phyloP scores from a whole-genome alignment of 2,113 vertebrate species.

The Corvus hawaiiensis region DNA sequence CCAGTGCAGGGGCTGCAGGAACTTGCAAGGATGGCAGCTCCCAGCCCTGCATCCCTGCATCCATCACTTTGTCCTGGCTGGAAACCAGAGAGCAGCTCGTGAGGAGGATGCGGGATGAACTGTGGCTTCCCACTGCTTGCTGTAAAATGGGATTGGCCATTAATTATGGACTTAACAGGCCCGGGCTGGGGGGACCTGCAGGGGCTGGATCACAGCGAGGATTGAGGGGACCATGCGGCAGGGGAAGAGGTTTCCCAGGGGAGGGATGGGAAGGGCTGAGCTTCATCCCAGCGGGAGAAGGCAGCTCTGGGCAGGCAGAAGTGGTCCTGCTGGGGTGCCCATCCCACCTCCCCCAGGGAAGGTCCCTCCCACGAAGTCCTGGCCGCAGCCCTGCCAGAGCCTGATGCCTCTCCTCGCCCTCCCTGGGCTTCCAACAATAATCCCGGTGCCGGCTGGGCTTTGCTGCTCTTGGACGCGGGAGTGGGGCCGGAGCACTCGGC shows the following conservation, averaged over 20 bases:
- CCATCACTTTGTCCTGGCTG: neutral
- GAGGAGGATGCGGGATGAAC: neutral
- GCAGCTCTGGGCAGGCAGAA: neutral
- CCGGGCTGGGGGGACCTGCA: neutral
- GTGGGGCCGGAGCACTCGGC: neutral
- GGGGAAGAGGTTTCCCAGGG: neutral
- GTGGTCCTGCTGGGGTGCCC: neutral
- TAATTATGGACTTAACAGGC: neutral
- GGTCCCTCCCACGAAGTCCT: neutral
- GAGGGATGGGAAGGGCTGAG: neutral
- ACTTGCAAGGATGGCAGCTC: neutral
- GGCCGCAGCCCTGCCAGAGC: neutral
- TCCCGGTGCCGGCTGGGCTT: conserved; percentile 9
- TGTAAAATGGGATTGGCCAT: neutral
- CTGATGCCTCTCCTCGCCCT: neutral
- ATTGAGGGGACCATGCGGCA: fast-evolving
- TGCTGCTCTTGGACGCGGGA: conserved; percentile 45
- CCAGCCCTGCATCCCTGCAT: neutral
- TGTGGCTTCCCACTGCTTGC: neutral
- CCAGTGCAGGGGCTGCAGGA: neutral
- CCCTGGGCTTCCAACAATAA: neutral
- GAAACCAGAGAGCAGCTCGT: neutral
- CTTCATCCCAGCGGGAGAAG: neutral
- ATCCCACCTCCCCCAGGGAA: neutral
- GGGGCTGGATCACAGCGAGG: neutral